Percentiles rank a stretch among this genome's conserved stretches.
Conservation (phyloP, 2,113 vertebrate species). For the Mastomys natalensis region DNA sequence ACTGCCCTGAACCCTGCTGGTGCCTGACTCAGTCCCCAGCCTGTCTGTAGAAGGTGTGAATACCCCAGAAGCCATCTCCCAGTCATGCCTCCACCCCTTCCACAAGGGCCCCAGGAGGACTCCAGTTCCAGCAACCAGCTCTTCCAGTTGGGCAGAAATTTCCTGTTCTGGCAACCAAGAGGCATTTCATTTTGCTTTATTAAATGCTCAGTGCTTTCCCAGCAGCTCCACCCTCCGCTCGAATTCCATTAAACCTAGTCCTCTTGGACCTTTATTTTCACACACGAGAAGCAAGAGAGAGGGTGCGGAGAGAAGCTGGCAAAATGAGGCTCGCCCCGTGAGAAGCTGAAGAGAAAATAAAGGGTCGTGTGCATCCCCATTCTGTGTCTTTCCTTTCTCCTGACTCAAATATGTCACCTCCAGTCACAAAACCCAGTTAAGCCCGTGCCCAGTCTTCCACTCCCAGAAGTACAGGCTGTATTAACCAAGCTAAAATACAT, state of each 20-base stretch:
- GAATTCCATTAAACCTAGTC: constrained; percentile 50
- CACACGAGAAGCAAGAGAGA: not conserved
- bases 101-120: constrained; percentile 49
- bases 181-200: constrained; percentile 66
- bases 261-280: constrained; percentile 34
- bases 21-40: not conserved
- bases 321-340: not conserved
- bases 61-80: not conserved
- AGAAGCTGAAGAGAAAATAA: not conserved
- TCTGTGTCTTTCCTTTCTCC: constrained; percentile 16
- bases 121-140: constrained; percentile 70
- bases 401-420: not conserved
- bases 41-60: not conserved
- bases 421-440: not conserved
- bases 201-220: constrained; percentile 60
- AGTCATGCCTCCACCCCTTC: constrained; percentile 25
- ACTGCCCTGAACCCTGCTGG: not conserved
- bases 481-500: constrained; percentile 21
- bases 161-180: constrained; percentile 63
- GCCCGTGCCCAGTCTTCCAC: not conserved
- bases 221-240: constrained; percentile 69
- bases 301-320: not conserved
- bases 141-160: constrained; percentile 79
- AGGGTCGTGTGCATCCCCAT: not conserved
- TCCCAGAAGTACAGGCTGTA: not conserved